These are phyloP conservation scores for Neosilurus hyrtlii DNA, from an alignment of 2,797 vertebrate genomes.

Conservation along the genomic window DNA sequence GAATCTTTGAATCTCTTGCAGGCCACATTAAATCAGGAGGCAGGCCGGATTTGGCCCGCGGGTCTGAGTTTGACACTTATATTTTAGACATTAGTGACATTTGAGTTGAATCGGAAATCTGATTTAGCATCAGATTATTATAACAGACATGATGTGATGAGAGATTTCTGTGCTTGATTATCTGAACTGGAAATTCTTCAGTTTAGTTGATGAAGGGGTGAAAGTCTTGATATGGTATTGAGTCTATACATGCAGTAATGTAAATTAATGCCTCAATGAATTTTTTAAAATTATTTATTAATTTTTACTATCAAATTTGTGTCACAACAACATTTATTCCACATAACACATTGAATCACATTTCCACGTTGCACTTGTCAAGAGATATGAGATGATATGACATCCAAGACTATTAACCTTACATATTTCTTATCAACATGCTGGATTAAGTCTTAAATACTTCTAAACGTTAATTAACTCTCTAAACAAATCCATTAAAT, in stretches of 20 bases:
- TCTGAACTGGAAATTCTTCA: not conserved
- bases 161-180: not conserved
- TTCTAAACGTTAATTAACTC: not conserved
- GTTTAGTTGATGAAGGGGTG: not conserved
- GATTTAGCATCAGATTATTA: too few species aligned
- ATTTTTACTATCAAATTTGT: not conserved
- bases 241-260: not conserved
- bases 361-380: not conserved
- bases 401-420: not conserved
- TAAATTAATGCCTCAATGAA: not conserved
- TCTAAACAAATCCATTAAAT: not conserved
- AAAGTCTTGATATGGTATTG: not conserved
- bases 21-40: too few species aligned
- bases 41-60: too few species aligned
- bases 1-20: too few species aligned
- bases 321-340: constrained; percentile 25
- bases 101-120: not conserved
- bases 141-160: not conserved
- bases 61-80: too few species aligned
- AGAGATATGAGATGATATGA: not conserved
- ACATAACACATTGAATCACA: constrained; percentile 15
- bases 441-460: not conserved
- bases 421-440: not conserved
- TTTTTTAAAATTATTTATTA: too few species aligned
- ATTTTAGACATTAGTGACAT: not conserved